Conservation (phyloP, 2,888 invertebrate genomes). For the Chaetogeoica ovagalla region DNA sequence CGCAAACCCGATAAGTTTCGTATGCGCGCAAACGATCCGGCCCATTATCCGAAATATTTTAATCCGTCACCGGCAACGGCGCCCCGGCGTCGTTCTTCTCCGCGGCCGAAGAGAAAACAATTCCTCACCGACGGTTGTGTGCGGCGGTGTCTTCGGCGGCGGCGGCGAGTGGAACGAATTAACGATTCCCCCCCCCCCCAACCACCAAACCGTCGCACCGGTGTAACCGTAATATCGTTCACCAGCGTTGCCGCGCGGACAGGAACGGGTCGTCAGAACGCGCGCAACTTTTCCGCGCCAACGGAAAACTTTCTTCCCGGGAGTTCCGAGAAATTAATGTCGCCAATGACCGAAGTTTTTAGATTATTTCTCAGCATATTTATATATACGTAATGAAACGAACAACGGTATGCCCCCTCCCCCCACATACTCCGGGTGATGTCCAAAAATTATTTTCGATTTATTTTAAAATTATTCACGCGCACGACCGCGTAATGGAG, state of each 20-base stretch:
- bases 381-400: too few species aligned
- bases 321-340: conserved; percentile 20
- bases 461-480: too few species aligned
- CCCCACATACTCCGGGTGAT: too few species aligned
- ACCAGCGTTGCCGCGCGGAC: too few species aligned
- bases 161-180: conserved; percentile 2
- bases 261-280: not conserved
- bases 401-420: too few species aligned
- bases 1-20: conserved; percentile 13
- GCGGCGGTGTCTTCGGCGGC: too few species aligned
- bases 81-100: not conserved
- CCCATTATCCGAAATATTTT: conserved; percentile 33
- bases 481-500: too few species aligned
- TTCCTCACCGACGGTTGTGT: too few species aligned
- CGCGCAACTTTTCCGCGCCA: conserved; percentile 13
- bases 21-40: conserved; percentile 12
- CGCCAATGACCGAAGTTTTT: not conserved
- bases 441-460: too few species aligned
- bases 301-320: conserved; percentile 12
- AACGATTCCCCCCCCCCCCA: too few species aligned
- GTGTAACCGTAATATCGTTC: too few species aligned
- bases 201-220: too few species aligned
- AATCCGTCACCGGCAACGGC: conserved; percentile 42
- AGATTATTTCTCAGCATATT: not conserved
- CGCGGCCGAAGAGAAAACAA: not conserved